Evolutionary conservation across 2,797 vertebrate species (phyloP).

Genomic region (Urocyon cinereoargenteus): DNA sequence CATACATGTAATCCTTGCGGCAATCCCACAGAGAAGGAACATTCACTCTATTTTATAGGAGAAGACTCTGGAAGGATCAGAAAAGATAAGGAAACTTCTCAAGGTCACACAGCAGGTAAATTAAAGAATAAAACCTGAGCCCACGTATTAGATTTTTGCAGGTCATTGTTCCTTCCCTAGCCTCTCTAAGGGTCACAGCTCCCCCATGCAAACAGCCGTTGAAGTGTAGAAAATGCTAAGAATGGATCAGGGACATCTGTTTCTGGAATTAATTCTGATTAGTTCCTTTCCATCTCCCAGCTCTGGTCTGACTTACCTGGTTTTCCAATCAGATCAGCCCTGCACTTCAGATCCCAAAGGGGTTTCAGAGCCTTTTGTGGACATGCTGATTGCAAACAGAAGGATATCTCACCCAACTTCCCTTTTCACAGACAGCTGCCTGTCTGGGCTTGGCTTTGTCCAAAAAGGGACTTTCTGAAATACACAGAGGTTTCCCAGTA

Average conservation of each 20-base stretch:
- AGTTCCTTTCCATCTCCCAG: neutral
- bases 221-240: neutral
- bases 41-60: neutral
- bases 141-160: neutral
- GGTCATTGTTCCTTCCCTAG: neutral
- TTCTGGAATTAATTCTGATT: neutral
- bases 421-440: neutral
- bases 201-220: neutral
- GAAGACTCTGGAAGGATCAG: neutral
- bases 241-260: neutral
- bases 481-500: fast-evolving
- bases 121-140: neutral
- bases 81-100: neutral
- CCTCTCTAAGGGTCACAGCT: neutral
- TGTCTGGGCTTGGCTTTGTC: neutral
- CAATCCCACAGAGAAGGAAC: neutral
- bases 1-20: neutral
- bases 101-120: neutral
- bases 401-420: fast-evolving
- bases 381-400: neutral
- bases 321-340: neutral
- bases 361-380: neutral
- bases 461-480: conserved; percentile 17
- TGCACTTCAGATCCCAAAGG: neutral
- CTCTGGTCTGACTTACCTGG: neutral